Percentiles rank a stretch among this genome's conserved stretches.
These are phyloP conservation scores for Atethmia centrago DNA, from an alignment of 2,888 invertebrate species.

Conservation along the genomic window DNA sequence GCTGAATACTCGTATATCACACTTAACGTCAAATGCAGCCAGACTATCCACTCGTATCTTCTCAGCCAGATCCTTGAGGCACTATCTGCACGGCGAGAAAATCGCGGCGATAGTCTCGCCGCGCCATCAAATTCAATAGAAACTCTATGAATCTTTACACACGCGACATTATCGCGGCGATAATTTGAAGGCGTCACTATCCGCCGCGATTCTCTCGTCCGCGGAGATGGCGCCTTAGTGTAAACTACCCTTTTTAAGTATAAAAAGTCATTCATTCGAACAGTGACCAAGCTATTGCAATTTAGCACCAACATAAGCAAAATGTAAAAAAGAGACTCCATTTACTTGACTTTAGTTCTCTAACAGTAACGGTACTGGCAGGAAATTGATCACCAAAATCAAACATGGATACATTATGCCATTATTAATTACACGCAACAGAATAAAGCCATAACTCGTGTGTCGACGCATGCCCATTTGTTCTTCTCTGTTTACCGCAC, in stretches of 20 bases:
- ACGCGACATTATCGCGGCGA: too few species aligned
- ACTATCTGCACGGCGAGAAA: too few species aligned
- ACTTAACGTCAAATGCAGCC: background rate
- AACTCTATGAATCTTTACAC: too few species aligned
- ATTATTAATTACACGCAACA: slow-evolving; percentile 41
- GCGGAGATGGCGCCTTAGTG: too few species aligned
- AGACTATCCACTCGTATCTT: background rate
- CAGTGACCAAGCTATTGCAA: background rate
- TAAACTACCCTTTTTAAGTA: background rate
- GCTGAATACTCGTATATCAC: background rate
- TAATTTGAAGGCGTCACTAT: too few species aligned
- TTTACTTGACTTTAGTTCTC: background rate
- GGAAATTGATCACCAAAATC: slow-evolving; percentile 33
- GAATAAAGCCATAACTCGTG: slow-evolving; percentile 46
- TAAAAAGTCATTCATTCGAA: background rate
- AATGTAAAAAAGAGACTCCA: background rate
- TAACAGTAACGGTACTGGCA: background rate
- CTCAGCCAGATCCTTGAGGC: background rate
- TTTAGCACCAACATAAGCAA: background rate
- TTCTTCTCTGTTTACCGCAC: slow-evolving; percentile 45
- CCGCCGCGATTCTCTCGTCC: too few species aligned
- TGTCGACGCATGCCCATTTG: slow-evolving; percentile 37
- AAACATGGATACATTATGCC: background rate
- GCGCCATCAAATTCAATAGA: too few species aligned
- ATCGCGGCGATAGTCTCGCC: too few species aligned